Percentiles rank a stretch among this genome's conserved stretches.
These are phyloP conservation scores for Mythimna impura DNA, from an alignment of 2,888 invertebrate species.

Conservation along the genomic window DNA sequence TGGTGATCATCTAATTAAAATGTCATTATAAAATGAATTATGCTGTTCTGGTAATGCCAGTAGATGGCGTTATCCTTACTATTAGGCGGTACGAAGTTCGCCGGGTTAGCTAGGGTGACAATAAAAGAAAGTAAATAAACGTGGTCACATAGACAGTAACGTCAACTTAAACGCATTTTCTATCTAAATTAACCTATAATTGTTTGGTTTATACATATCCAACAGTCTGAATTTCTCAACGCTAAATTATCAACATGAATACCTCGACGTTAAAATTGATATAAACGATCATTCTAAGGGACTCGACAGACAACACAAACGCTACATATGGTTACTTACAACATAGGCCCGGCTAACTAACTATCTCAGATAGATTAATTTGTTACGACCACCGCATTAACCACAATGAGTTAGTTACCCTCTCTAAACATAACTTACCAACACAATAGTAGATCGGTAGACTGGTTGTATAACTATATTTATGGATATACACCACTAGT, in stretches of 20 bases:
- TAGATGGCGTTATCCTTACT: too few relatives aligned
- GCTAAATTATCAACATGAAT: not conserved
- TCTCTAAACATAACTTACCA: conserved; percentile 17
- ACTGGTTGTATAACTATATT: not conserved
- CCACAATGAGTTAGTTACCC: conserved; percentile 52
- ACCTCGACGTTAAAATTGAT: not conserved
- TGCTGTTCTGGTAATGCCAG: too few relatives aligned
- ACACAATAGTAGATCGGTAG: not conserved
- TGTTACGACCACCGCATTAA: conserved; percentile 52
- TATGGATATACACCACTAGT: not conserved
- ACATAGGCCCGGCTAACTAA: conserved; percentile 14
- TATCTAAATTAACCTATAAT: too few relatives aligned
- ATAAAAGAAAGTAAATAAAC: too few relatives aligned
- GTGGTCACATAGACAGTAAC: too few relatives aligned
- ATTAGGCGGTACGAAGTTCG: too few relatives aligned
- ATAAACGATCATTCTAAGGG: not conserved
- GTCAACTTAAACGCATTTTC: too few relatives aligned
- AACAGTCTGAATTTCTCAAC: not conserved
- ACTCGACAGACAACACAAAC: not conserved
- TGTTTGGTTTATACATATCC: too few relatives aligned
- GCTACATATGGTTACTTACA: not conserved
- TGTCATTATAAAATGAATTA: too few relatives aligned
- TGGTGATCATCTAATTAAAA: too few relatives aligned
- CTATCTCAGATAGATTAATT: conserved; percentile 53
- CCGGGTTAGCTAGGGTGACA: too few relatives aligned